Base-by-base conservation (phyloP, 1,140 invertebrate genomes). In the Formica selysi region DNA sequence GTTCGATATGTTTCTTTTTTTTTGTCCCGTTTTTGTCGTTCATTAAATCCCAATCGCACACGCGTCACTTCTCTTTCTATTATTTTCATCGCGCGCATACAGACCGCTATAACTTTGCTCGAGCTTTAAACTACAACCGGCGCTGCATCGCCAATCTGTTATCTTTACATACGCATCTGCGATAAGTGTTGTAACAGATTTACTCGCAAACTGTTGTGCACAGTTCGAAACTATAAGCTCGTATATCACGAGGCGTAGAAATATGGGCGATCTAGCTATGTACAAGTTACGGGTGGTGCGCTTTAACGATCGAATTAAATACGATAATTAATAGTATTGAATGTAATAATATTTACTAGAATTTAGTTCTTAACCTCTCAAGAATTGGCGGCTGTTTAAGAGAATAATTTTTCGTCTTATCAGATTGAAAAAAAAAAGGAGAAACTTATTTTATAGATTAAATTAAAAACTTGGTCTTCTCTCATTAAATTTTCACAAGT, bases 111-210 rank as follows among this genome's bases (percentile, higher is more conserved):
- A 83, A 83, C 68, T 62, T 83, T 44, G 32, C 10, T 81, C 79
- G 3, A 16, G 7, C 26, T 83, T 73, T 83, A 74, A 80, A 80
- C 16, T 57, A 48, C 78, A 80, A 48, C 78, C 32, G 78, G 65
- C 13, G 76, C 32, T 11, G 32, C 29, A 29, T 8, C n/a, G 22
- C 7, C 19, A 36, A 38, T 19, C 38, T 29, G 16, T 26, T 61
- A 44, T 81, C 68, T 59, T 73, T 22, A 8, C 19, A 22, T 51
- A 65, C 16, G 22, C 48, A 19, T 19, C 38, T 16, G 67, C 51
- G 29, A 29, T 44, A 44, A 29, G 26, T 51, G 19, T 5, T 13
- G 22, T n/a, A 59, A 26, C 38, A 41, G 57, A 83, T 83, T 74
- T 83, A 83, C 61, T 41, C 51, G 54, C 54, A 10, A 73, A 74